These are phyloP conservation scores for Anthoptus insignis DNA, from an alignment of 2,888 invertebrate species.

Conservation along the genomic window DNA sequence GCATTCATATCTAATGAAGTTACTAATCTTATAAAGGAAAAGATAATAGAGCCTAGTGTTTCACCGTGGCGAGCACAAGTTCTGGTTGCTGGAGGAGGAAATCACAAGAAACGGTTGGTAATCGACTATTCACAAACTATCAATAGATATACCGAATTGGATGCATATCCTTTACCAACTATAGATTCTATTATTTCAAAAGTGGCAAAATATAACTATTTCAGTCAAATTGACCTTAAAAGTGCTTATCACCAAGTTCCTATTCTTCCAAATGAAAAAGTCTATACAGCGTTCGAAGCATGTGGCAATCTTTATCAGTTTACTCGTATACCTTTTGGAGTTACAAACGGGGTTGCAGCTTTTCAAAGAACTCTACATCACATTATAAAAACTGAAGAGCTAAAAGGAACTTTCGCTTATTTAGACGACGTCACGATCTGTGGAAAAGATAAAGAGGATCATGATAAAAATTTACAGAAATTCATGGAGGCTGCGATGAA, in stretches of 20 bases:
- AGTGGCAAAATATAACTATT: slow-evolving; percentile 7
- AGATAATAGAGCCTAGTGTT: not conserved
- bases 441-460: slow-evolving; percentile 36
- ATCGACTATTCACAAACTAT: slow-evolving; percentile 14
- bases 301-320: slow-evolving; percentile 31
- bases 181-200: not conserved
- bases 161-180: slow-evolving; percentile 9
- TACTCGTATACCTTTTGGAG: slow-evolving; percentile 30
- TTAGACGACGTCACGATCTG: slow-evolving; percentile 47
- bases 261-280: slow-evolving; percentile 18
- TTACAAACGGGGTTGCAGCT: slow-evolving; percentile 36
- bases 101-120: not conserved
- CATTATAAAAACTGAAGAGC: slow-evolving; percentile 20
- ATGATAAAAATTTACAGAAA: slow-evolving; percentile 37
- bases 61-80: slow-evolving; percentile 14
- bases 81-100: not conserved
- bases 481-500: slow-evolving; percentile 30
- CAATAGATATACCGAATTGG: not conserved
- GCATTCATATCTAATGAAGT: slow-evolving; percentile 3
- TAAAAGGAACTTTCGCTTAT: slow-evolving; percentile 40
- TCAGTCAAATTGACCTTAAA: slow-evolving; percentile 35
- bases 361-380: slow-evolving; percentile 35
- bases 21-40: not conserved
- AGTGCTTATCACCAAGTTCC: slow-evolving; percentile 40
- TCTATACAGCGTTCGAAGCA: slow-evolving; percentile 38